Evolutionary conservation across 2,797 vertebrate genomes (phyloP).

Genomic region (Poliocrania exsul): DNA sequence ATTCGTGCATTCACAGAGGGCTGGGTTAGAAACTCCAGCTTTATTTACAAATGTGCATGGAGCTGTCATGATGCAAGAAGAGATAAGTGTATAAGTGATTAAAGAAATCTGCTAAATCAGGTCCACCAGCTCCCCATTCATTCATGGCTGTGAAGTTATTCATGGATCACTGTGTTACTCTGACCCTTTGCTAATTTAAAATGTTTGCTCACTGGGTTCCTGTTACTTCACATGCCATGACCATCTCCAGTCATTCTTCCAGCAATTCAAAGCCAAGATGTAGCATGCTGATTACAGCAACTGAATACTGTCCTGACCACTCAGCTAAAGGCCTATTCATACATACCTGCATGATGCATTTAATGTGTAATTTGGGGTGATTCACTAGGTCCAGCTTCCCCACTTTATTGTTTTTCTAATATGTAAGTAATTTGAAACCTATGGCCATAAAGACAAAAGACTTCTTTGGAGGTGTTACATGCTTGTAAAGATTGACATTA

Average conservation of each 20-base stretch:
- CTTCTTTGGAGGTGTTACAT: background rate
- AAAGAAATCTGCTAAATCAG: background rate
- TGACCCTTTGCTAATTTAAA: background rate
- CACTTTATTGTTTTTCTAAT: background rate
- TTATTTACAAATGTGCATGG: background rate
- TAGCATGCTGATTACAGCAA: background rate
- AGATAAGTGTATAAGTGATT: background rate
- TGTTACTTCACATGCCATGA: background rate
- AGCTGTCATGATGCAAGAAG: background rate
- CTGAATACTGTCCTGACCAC: background rate
- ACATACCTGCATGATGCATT: background rate
- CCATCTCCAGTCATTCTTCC: background rate
- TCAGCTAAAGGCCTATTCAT: background rate
- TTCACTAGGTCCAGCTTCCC: background rate
- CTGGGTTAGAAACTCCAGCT: background rate
- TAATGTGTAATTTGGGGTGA: background rate
- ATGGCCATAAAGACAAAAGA: background rate
- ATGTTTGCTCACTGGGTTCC: background rate
- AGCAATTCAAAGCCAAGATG: background rate
- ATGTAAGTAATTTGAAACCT: background rate
- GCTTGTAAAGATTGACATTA: background rate
- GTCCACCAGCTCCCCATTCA: background rate
- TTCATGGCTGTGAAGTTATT: background rate
- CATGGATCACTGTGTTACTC: background rate
- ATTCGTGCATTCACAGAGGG: background rate